Percentiles rank a stretch among this genome's conserved stretches.
phyloP scores from a whole-genome alignment of 2,888 invertebrate species.

The Periphyllus acericola region DNA sequence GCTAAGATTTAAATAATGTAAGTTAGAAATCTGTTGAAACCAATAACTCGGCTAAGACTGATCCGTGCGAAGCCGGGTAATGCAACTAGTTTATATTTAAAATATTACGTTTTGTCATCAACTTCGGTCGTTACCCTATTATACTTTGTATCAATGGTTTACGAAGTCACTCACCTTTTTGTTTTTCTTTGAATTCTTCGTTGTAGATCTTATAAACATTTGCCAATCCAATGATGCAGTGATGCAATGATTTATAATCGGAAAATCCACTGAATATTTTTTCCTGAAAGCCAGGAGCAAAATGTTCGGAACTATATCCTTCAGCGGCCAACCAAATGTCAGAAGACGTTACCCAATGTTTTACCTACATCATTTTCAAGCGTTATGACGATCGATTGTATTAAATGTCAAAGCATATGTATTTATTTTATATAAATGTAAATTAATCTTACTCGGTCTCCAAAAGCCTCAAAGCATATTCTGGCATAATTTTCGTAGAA shows the following conservation, averaged over 20 bases:
- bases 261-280: neutral
- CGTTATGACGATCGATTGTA: no score
- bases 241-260: neutral
- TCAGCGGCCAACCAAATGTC: neutral
- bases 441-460: constrained; percentile 9
- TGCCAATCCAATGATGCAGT: neutral
- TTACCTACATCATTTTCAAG: neutral
- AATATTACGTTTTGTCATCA: no score
- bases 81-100: no score
- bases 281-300: neutral
- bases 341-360: neutral
- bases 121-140: no score
- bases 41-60: no score
- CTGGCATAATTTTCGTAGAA: neutral
- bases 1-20: no score
- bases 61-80: no score
- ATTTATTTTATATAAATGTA: neutral
- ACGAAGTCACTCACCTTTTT: neutral
- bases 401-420: neutral
- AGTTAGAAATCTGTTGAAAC: no score
- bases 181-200: neutral
- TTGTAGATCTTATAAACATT: neutral
- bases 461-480: neutral
- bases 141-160: no score
- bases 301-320: constrained; percentile 5